Conservation (phyloP, 2,113 vertebrate species). For the Carassius gibelio region DNA sequence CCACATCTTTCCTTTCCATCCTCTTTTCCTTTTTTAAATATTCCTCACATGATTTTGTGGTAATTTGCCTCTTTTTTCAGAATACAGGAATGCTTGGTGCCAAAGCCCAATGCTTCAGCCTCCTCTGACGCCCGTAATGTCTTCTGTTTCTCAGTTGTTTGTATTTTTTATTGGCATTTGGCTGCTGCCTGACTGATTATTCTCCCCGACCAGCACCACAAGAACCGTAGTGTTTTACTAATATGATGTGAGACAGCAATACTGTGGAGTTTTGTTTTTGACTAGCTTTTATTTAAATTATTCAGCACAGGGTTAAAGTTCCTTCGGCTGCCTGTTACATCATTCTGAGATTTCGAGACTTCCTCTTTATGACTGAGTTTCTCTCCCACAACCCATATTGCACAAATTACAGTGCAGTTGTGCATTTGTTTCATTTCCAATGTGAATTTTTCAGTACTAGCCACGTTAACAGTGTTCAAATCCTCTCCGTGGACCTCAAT, state of each 20-base stretch:
- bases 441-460: neutral
- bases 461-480: neutral
- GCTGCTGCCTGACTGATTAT: constrained; percentile 50
- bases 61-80: constrained; percentile 75
- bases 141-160: constrained; percentile 61
- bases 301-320: constrained; percentile 54
- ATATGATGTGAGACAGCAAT: constrained; percentile 68
- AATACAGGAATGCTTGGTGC: constrained; percentile 74
- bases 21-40: neutral
- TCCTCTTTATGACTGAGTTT: neutral
- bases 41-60: constrained; percentile 18
- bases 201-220: constrained; percentile 40
- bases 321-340: constrained; percentile 68
- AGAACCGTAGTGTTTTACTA: constrained; percentile 47
- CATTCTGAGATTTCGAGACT: constrained; percentile 57
- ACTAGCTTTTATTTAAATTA: neutral
- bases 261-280: neutral
- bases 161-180: constrained; percentile 48
- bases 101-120: constrained; percentile 68
- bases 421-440: neutral
- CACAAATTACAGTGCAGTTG: neutral
- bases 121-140: constrained; percentile 74
- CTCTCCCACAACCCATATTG: neutral
- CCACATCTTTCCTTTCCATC: neutral
- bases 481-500: neutral